Percentiles rank a stretch among this genome's conserved stretches.
Evolutionary conservation across 2,888 invertebrate genomes (phyloP).

Genomic region (Parnassius orleans): DNA sequence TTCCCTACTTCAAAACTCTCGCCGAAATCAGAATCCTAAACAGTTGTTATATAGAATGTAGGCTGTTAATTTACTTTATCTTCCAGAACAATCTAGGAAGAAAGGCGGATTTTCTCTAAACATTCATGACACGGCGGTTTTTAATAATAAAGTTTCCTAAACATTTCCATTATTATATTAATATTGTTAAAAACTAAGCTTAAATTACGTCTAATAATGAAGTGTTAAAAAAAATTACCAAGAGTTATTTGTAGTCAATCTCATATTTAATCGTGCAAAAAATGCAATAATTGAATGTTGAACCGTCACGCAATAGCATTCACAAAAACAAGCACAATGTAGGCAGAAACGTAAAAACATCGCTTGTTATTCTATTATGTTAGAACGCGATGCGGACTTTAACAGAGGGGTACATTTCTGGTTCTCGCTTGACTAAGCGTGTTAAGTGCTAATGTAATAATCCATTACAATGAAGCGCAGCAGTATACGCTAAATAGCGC

Average conservation of each 20-base stretch:
- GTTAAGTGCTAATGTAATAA: slow-evolving; percentile 81
- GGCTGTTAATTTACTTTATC: no score
- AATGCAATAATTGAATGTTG: slow-evolving; percentile 51
- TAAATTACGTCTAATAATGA: no score
- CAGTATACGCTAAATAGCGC: slow-evolving; percentile 78
- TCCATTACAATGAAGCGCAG: slow-evolving; percentile 78
- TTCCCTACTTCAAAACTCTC: no score
- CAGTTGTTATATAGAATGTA: no score
- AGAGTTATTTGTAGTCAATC: slow-evolving; percentile 20
- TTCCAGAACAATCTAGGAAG: no score
- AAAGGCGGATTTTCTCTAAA: no score
- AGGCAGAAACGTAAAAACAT: slow-evolving; percentile 52
- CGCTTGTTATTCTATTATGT: slow-evolving; percentile 61
- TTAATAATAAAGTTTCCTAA: no score
- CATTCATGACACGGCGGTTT: no score
- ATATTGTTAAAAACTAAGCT: no score
- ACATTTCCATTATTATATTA: no score
- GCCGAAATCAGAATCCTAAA: no score
- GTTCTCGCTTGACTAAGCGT: slow-evolving; percentile 73
- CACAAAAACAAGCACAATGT: slow-evolving; percentile 47
- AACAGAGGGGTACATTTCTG: slow-evolving; percentile 64
- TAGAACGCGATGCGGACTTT: slow-evolving; percentile 50
- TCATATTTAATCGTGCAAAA: slow-evolving; percentile 30
- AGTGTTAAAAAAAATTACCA: neutral
- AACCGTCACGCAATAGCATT: slow-evolving; percentile 43